Conservation (phyloP, 2,797 vertebrate species). For the Heterohyrax brucei region DNA sequence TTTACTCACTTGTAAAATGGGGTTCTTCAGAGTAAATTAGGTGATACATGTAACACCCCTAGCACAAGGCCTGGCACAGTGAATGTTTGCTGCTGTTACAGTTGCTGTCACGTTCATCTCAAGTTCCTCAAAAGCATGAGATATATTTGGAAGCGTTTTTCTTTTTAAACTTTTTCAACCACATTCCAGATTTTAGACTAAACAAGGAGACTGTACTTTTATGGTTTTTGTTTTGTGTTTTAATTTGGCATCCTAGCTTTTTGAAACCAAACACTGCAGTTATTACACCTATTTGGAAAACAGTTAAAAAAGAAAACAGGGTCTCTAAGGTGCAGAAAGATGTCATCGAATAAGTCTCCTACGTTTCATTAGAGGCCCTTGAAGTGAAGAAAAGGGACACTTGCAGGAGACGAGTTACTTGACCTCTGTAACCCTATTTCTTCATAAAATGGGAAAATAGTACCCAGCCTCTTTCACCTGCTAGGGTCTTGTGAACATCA, state of each 20-base stretch:
- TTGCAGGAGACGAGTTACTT: neutral
- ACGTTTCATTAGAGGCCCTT: neutral
- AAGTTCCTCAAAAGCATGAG: neutral
- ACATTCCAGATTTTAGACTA: neutral
- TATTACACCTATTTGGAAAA: neutral
- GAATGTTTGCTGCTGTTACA: neutral
- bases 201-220: neutral
- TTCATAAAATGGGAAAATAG: neutral
- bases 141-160: neutral
- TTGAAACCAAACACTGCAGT: neutral
- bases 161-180: neutral
- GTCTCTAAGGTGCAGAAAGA: slow-evolving; percentile 12
- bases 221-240: slow-evolving; percentile 26
- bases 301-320: slow-evolving; percentile 10
- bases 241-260: neutral
- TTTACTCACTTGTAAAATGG: neutral
- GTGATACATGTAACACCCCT: neutral
- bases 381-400: neutral
- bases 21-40: neutral
- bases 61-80: neutral
- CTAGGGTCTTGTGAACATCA: neutral
- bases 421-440: neutral
- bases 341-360: neutral
- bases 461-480: neutral
- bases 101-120: neutral